Evolutionary conservation across 2,888 invertebrate species (phyloP), one percentile per base, ranked within the genome.

Genomic region (Drosophila cyrtoloma): DNA sequence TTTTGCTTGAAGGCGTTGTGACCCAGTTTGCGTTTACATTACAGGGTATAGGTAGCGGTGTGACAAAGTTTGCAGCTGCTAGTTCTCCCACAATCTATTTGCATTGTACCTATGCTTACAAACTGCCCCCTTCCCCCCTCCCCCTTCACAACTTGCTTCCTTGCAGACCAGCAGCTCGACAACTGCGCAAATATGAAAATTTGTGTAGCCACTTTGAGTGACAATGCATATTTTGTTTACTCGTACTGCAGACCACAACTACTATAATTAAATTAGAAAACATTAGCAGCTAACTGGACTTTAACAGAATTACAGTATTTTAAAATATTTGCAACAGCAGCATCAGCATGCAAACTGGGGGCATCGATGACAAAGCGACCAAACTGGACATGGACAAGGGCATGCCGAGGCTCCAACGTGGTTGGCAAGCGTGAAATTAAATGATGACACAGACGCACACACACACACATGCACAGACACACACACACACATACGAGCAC

Each of bases 241-340:
- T 16, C 57, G 32, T 60, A 35, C 63, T 60, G 69, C 57, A 61
- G 55, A 51, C 62, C 35, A 14, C 51, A 60, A 52, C 55, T 67
- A 30, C 70, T 59, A 56, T 81, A 87, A 85, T 82, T 75, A 70
- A 82, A 87, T 82, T 82, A 73, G 59, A 79, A 75, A 82, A 67
- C 81, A 85, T 82, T 84, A 72, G 76, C 87, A 68, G 57, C 71
- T 72, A 84, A 79, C 84, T 72, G 77, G 65, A 68, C 87, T 72
- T 70, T 81, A 87, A 80, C 75, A 60, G 63, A 76, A 76, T 82
- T 78, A 80, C 61, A 69, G 67, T 71, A 73, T 60, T 64, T 71
- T 66, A 67, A 71, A 75, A 71, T 77, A 69, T 81, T 71, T 77
- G 64, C 75, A 56, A 56, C 67, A 64, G 61, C 33, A 71, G 51